phyloP scores from a whole-genome alignment of 1,140 invertebrate species.

The Hyles vespertilio region DNA sequence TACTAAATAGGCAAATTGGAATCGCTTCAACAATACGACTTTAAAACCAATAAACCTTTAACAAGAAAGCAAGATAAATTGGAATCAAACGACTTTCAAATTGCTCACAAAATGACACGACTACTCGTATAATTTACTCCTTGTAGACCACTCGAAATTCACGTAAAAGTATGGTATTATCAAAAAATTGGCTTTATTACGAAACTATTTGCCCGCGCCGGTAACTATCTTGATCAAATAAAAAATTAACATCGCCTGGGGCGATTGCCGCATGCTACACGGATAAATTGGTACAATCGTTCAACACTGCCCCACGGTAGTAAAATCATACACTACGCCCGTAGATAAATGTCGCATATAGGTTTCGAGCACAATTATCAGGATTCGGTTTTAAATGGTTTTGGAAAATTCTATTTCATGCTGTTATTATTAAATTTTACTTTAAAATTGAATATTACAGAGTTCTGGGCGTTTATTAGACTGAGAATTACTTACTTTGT shows the following conservation, averaged over 20 bases:
- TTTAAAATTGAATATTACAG: no score
- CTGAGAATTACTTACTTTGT: no score
- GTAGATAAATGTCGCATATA: no score
- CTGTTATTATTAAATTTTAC: no score
- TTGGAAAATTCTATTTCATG: no score
- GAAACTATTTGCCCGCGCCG: slow-evolving; percentile 48
- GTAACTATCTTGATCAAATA: slow-evolving; percentile 69
- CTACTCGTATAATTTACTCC: slow-evolving; percentile 52
- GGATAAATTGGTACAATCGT: slow-evolving; percentile 59
- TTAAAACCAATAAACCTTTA: slow-evolving; percentile 23
- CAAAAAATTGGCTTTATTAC: slow-evolving; percentile 73
- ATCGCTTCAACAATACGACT: neutral
- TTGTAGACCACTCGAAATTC: slow-evolving; percentile 50
- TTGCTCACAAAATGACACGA: slow-evolving; percentile 61
- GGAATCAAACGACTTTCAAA: slow-evolving; percentile 57
- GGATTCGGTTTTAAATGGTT: no score
- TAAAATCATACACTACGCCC: slow-evolving; percentile 25
- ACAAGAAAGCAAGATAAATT: slow-evolving; percentile 52
- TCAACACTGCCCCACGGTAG: slow-evolving; percentile 29
- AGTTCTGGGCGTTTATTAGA: no score
- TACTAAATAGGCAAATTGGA: neutral
- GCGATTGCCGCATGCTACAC: slow-evolving; percentile 43
- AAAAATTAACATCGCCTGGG: slow-evolving; percentile 65
- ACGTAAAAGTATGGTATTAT: slow-evolving; percentile 50
- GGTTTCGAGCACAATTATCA: no score